Percentiles rank a stretch among this genome's conserved stretches.
These are phyloP conservation scores for Pelecanoides urinatrix DNA, from an alignment of 2,113 vertebrate species.

Conservation along the genomic window DNA sequence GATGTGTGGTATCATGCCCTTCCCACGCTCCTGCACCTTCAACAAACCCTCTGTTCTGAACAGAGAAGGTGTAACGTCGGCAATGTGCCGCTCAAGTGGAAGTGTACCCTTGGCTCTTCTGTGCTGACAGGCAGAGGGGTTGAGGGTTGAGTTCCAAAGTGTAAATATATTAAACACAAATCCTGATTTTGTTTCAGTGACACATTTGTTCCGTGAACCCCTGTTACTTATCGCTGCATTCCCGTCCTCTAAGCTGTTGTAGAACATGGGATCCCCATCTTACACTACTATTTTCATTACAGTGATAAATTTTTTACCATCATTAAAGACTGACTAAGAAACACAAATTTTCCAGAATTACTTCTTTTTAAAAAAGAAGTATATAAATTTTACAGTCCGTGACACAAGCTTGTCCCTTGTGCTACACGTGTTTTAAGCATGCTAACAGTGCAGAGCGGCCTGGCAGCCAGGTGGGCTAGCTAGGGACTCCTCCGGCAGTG, in stretches of 20 bases:
- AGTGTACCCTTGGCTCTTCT: background rate
- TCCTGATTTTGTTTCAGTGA: background rate
- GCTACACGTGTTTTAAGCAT: background rate
- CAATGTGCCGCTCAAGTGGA: background rate
- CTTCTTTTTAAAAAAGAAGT: background rate
- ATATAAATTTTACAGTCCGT: background rate
- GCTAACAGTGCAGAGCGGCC: background rate
- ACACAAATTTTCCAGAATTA: background rate
- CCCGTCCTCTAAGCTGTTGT: background rate
- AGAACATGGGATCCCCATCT: background rate
- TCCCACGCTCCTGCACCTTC: background rate
- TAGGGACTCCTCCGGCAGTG: background rate
- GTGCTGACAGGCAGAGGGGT: background rate
- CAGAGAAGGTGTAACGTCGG: background rate
- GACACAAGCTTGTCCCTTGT: background rate
- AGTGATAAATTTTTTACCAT: background rate
- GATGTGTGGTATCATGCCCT: background rate
- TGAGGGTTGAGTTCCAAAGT: background rate
- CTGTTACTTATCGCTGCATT: background rate
- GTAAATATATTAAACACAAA: background rate
- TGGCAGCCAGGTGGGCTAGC: background rate
- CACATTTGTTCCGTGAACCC: background rate
- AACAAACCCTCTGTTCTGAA: background rate
- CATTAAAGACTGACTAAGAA: background rate
- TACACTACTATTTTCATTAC: background rate